Conservation (phyloP, 2,888 invertebrate species). For the Drosophila formosana region DNA sequence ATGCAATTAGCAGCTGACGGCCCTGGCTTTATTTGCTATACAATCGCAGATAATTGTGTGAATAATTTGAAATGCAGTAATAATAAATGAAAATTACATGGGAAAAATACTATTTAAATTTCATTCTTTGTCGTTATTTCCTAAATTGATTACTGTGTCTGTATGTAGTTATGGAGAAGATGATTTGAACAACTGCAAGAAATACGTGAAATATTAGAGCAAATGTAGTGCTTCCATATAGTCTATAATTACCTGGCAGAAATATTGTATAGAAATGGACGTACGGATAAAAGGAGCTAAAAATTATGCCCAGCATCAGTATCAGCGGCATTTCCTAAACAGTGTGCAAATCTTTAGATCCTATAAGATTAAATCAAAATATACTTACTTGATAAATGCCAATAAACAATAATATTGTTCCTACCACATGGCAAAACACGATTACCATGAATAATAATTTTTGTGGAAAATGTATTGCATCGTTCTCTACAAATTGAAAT, state of each 20-base stretch:
- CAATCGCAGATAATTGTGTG: slow-evolving; percentile 26
- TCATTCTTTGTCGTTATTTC: too few species aligned
- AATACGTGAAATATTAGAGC: not conserved
- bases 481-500: too few species aligned
- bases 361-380: not conserved
- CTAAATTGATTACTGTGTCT: not conserved
- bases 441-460: not conserved
- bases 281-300: slow-evolving; percentile 9
- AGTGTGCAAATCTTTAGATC: not conserved
- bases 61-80: slow-evolving; percentile 21
- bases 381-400: slow-evolving; percentile 19
- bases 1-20: too few species aligned
- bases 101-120: not conserved
- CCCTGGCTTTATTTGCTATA: slow-evolving; percentile 11
- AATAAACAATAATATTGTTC: slow-evolving; percentile 13
- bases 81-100: slow-evolving; percentile 10
- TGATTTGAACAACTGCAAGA: slow-evolving; percentile 14
- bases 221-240: not conserved
- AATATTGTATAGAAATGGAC: slow-evolving; percentile 1
- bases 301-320: slow-evolving; percentile 4
- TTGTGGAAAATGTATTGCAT: too few species aligned
- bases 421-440: not conserved
- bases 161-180: not conserved
- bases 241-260: slow-evolving; percentile 1
- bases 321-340: not conserved